These are phyloP conservation scores for Mastacembelus armatus DNA, from an alignment of 2,797 vertebrate genomes.

Conservation along the genomic window DNA sequence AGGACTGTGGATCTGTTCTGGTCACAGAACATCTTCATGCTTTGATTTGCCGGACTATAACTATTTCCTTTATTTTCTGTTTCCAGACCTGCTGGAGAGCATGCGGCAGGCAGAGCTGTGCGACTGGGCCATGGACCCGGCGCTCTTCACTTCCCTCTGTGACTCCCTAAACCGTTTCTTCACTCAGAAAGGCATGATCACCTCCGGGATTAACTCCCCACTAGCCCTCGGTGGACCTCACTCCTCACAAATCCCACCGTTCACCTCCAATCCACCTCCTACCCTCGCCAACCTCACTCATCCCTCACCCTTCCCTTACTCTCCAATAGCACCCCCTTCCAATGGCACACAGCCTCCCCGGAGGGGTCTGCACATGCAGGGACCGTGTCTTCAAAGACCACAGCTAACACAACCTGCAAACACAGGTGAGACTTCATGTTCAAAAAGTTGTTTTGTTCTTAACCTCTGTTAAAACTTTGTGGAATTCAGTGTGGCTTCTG, in stretches of 20 bases:
- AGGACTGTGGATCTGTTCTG: too few relatives aligned
- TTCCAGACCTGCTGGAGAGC: slow-evolving; percentile 93
- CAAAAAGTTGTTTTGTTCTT: neutral
- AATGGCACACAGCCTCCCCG: slow-evolving; percentile 66
- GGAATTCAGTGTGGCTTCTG: neutral
- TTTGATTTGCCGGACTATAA: neutral
- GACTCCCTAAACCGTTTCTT: slow-evolving; percentile 98
- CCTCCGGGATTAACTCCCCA: slow-evolving; percentile 72
- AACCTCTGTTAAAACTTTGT: neutral
- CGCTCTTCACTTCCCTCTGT: slow-evolving; percentile 95
- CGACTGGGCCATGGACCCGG: slow-evolving; percentile 95
- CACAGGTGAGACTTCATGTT: slow-evolving; percentile 69
- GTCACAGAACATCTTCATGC: neutral
- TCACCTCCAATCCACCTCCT: slow-evolving; percentile 53
- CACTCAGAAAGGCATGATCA: slow-evolving; percentile 92
- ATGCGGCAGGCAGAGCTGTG: slow-evolving; percentile 96
- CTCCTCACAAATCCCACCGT: slow-evolving; percentile 47
- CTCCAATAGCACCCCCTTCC: slow-evolving; percentile 46
- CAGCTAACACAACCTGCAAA: slow-evolving; percentile 66
- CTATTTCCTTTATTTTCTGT: slow-evolving; percentile 17
- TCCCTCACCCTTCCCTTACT: slow-evolving; percentile 77
- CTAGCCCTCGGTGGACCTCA: slow-evolving; percentile 59
- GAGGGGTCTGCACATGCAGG: slow-evolving; percentile 70
- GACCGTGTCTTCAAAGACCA: slow-evolving; percentile 67
- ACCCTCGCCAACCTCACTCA: slow-evolving; percentile 80